These are phyloP conservation scores for Odiellus spinosus DNA, from an alignment of 2,888 invertebrate genomes.

Conservation along the genomic window DNA sequence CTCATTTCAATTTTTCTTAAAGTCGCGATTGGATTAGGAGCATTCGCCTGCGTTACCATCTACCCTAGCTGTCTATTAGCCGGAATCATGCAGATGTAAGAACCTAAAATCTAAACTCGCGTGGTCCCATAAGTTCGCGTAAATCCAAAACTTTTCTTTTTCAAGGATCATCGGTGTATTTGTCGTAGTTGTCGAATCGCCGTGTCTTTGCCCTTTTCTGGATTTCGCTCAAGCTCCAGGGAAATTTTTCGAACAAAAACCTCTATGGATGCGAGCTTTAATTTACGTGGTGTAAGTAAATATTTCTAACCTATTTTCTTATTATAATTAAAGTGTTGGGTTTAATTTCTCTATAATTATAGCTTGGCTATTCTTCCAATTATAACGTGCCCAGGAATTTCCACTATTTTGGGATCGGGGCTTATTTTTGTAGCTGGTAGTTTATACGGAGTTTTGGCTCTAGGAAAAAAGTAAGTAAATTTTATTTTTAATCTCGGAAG, in stretches of 20 bases:
- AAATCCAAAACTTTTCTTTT: conserved; percentile 1
- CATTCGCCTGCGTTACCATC: conserved; percentile 13
- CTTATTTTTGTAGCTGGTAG: conserved; percentile 74
- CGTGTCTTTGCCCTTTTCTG: conserved; percentile 90
- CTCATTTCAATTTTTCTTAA: no score
- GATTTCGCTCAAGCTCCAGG: conserved; percentile 80
- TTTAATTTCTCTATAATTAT: not conserved
- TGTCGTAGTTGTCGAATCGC: conserved; percentile 78
- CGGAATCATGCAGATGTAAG: conserved; percentile 16
- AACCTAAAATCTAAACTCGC: not conserved
- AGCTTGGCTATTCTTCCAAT: conserved; percentile 68
- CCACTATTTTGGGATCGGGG: conserved; percentile 70
- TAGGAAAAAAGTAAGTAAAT: conserved; percentile 78
- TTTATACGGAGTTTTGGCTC: conserved; percentile 82
- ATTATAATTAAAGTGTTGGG: not conserved
- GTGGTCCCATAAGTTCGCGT: not conserved
- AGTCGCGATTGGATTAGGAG: conserved; percentile 14
- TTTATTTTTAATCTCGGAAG: no score
- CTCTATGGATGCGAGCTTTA: conserved; percentile 76
- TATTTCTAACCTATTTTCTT: not conserved
- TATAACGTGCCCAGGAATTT: conserved; percentile 53
- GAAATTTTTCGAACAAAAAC: conserved; percentile 58
- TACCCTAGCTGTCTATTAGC: conserved; percentile 13
- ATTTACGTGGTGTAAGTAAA: conserved; percentile 64
- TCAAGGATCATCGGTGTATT: conserved; percentile 58